These are phyloP conservation scores for Diabrotica balteata DNA, from an alignment of 2,888 invertebrate genomes.

Conservation along the genomic window DNA sequence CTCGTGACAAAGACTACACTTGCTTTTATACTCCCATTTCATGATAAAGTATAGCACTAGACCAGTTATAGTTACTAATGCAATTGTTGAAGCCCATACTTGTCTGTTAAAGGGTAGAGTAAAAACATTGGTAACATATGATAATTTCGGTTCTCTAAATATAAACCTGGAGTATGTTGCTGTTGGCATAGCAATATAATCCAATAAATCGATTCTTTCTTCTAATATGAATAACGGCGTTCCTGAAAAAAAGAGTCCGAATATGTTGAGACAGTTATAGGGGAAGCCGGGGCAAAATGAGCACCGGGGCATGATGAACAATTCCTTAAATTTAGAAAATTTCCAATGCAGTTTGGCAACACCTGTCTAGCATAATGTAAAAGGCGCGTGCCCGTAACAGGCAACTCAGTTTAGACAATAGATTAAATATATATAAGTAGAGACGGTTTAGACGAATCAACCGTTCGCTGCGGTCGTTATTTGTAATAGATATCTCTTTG, in stretches of 20 bases:
- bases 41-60: constrained; percentile 55
- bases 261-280: too few relatives aligned
- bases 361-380: too few relatives aligned
- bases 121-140: constrained; percentile 76
- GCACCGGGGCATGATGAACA: too few relatives aligned
- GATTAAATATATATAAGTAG: too few relatives aligned
- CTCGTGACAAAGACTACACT: neutral
- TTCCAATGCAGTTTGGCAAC: too few relatives aligned
- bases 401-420: too few relatives aligned
- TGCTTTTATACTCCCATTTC: constrained; percentile 57
- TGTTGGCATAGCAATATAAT: constrained; percentile 73
- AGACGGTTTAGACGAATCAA: too few relatives aligned
- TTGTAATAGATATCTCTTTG: too few relatives aligned
- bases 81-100: constrained; percentile 70
- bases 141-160: constrained; percentile 74
- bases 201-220: constrained; percentile 68
- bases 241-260: constrained; percentile 56
- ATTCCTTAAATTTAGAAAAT: too few relatives aligned
- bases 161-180: constrained; percentile 74
- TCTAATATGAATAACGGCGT: constrained; percentile 70
- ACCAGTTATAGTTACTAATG: constrained; percentile 61
- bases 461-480: too few relatives aligned
- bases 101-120: constrained; percentile 69
- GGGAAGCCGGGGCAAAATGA: too few relatives aligned
- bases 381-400: too few relatives aligned